phyloP scores from a whole-genome alignment of 2,888 invertebrate genomes.

The Flexamia atlantica region DNA sequence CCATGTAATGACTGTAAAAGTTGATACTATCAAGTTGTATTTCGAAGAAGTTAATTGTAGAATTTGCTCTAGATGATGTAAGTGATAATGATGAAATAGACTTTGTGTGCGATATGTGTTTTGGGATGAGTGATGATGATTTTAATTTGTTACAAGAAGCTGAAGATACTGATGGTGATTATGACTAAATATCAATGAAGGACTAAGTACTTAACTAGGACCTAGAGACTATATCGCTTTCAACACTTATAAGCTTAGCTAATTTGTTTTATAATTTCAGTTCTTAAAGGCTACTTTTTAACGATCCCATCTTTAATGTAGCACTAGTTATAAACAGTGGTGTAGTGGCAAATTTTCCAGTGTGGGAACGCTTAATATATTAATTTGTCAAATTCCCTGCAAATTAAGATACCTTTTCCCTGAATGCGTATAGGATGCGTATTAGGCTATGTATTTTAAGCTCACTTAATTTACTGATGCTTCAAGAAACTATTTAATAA shows the following conservation, averaged over 20 bases:
- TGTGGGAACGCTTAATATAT: too few species aligned
- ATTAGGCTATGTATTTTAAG: too few species aligned
- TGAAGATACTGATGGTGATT: conserved; percentile 26
- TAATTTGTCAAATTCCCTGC: too few species aligned
- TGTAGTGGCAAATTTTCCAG: too few species aligned
- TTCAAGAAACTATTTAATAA: too few species aligned
- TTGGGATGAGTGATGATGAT: conserved; percentile 28
- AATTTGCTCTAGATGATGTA: conserved; percentile 30
- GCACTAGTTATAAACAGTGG: too few species aligned
- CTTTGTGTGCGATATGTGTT: conserved; percentile 39
- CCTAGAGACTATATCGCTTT: conserved; percentile 23
- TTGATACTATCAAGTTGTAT: conserved; percentile 33
- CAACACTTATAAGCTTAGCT: conserved; percentile 17
- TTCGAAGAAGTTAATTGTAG: conserved; percentile 12
- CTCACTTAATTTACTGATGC: too few species aligned
- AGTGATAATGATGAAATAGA: conserved; percentile 25
- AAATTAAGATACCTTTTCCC: too few species aligned
- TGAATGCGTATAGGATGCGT: too few species aligned
- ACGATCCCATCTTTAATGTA: conserved; percentile 31
- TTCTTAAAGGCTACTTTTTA: conserved; percentile 45
- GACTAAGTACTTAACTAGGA: conserved; percentile 2
- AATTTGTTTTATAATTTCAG: conserved; percentile 5
- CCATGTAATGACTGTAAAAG: conserved; percentile 36
- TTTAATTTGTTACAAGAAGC: background rate
- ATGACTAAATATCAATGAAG: conserved; percentile 17